Percentiles rank a stretch among this genome's conserved stretches.
These are phyloP conservation scores for Eumaeus atala DNA, from an alignment of 1,140 invertebrate species.

Conservation along the genomic window DNA sequence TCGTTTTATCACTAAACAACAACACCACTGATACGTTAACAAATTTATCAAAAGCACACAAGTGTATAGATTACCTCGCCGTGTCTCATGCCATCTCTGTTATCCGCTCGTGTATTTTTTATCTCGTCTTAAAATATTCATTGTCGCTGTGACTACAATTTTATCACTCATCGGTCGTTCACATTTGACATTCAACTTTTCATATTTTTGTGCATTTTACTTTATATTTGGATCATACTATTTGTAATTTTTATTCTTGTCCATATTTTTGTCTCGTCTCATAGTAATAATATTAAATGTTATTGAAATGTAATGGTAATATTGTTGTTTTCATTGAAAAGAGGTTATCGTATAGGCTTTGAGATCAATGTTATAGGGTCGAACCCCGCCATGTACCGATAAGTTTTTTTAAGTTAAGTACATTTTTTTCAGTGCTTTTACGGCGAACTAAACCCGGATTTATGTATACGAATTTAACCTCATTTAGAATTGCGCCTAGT, in stretches of 20 bases:
- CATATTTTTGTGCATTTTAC: constrained; percentile 13
- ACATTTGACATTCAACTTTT: constrained; percentile 59
- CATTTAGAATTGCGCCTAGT: too few relatives aligned
- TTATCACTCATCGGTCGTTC: constrained; percentile 63
- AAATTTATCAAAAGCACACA: background rate
- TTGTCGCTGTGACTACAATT: constrained; percentile 8
- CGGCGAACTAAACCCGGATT: too few relatives aligned
- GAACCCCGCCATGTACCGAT: too few relatives aligned
- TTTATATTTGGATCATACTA: background rate
- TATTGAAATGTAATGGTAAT: too few relatives aligned
- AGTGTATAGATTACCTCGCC: background rate
- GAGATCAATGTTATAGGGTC: too few relatives aligned
- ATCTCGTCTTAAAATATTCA: constrained; percentile 1
- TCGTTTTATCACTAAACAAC: constrained; percentile 7
- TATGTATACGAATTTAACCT: too few relatives aligned
- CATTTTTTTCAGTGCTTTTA: too few relatives aligned
- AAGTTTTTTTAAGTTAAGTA: too few relatives aligned
- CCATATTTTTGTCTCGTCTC: background rate
- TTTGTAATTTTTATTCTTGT: background rate
- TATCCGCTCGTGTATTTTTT: background rate
- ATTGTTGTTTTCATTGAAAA: too few relatives aligned
- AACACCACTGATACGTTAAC: constrained; percentile 4
- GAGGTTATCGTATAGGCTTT: too few relatives aligned
- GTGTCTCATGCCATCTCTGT: background rate
- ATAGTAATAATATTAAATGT: too few relatives aligned